Percentiles rank a stretch among this genome's conserved stretches.
These are phyloP conservation scores for Teleogryllus occipitalis DNA, from an alignment of 1,140 invertebrate genomes.

Conservation along the genomic window DNA sequence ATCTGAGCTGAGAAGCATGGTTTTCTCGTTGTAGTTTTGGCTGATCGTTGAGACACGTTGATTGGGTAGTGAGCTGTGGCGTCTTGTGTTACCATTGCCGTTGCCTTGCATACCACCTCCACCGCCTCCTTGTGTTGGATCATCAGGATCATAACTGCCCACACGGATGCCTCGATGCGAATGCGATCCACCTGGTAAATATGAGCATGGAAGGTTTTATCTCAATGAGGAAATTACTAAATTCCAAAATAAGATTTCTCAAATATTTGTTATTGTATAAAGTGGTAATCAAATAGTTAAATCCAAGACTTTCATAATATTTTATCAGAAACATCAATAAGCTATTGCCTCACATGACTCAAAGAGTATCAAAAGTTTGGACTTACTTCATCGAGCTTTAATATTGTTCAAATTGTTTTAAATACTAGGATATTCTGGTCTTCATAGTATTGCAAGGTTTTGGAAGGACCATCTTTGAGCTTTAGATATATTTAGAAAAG, in stretches of 20 bases:
- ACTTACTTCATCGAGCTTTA: too few species aligned
- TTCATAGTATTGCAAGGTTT: too few species aligned
- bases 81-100: conserved; percentile 28
- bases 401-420: too few species aligned
- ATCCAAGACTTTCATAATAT: too few species aligned
- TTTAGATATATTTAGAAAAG: too few species aligned
- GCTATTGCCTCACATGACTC: too few species aligned
- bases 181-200: conserved; percentile 15
- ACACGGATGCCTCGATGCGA: conserved; percentile 51
- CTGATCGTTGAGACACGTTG: conserved; percentile 69
- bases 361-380: too few species aligned
- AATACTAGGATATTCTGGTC: too few species aligned
- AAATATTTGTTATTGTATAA: not conserved
- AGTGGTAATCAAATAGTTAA: too few species aligned
- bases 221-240: not conserved
- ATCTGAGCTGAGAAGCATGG: conserved; percentile 89
- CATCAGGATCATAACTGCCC: conserved; percentile 58
- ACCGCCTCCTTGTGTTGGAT: conserved; percentile 38
- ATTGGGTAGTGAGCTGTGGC: conserved; percentile 42
- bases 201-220: not conserved
- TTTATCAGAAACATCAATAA: too few species aligned
- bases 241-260: not conserved
- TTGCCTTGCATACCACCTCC: conserved; percentile 10
- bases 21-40: conserved; percentile 89
- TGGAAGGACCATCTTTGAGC: too few species aligned